A percentile compares a stretch with the other conserved stretches of the same genome.
Evolutionary conservation across 2,113 vertebrate genomes (phyloP).

Genomic region (Dipodomys stephensi): DNA sequence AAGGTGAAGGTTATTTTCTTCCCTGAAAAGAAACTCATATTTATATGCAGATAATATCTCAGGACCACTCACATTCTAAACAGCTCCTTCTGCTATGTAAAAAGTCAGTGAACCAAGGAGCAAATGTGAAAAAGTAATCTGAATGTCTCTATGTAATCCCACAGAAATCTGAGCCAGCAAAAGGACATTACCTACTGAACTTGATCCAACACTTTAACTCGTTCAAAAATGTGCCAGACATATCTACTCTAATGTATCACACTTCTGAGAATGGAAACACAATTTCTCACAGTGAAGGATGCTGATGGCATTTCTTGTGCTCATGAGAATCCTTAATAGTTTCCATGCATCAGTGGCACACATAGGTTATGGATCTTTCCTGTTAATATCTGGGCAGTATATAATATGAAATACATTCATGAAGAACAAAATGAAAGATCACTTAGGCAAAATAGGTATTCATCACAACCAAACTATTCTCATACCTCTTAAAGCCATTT

Average conservation of each 20-base stretch:
- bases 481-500: conserved; percentile 42
- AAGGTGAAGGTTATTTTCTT: conserved; percentile 68
- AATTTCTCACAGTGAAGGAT: conserved; percentile 57
- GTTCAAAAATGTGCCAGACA: conserved; percentile 4
- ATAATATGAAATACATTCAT: conserved; percentile 47
- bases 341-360: conserved; percentile 56
- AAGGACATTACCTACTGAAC: not conserved
- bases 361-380: conserved; percentile 12
- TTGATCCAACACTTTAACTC: not conserved
- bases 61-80: conserved; percentile 36
- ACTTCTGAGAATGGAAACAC: conserved; percentile 3
- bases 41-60: conserved; percentile 52
- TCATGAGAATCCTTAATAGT: conserved; percentile 57
- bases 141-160: conserved; percentile 5
- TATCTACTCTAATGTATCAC: not conserved
- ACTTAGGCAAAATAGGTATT: conserved; percentile 29
- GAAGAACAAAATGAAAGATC: conserved; percentile 51
- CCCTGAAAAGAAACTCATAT: conserved; percentile 45
- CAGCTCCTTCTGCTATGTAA: not conserved
- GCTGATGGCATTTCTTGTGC: conserved; percentile 45
- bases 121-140: conserved; percentile 31
- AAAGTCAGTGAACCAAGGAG: conserved; percentile 34
- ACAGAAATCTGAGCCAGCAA: not conserved
- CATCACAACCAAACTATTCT: not conserved
- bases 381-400: conserved; percentile 21